phyloP scores from a whole-genome alignment of 2,113 vertebrate species.

The Amblyornis subalaris region DNA sequence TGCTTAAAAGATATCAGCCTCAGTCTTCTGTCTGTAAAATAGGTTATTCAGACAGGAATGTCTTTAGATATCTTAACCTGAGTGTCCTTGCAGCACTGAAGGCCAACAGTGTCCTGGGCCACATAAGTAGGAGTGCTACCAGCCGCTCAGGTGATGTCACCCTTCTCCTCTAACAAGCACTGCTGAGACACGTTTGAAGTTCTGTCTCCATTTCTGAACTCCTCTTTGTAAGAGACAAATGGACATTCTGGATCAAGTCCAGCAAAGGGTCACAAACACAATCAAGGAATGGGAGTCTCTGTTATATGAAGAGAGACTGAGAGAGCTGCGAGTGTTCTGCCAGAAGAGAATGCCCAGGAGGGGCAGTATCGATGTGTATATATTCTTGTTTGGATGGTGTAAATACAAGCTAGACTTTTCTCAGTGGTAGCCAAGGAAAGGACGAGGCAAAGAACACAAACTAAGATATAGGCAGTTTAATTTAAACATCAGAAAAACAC shows the following conservation, averaged over 20 bases:
- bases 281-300: background rate
- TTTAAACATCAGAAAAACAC: background rate
- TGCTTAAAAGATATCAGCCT: background rate
- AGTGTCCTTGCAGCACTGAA: background rate
- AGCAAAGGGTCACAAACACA: background rate
- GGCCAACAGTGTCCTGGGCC: background rate
- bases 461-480: background rate
- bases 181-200: background rate
- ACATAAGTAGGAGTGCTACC: background rate
- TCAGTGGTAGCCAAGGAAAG: background rate
- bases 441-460: background rate
- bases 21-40: background rate
- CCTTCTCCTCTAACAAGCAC: background rate
- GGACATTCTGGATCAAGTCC: background rate
- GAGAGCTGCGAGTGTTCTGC: background rate
- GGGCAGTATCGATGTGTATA: too few relatives aligned
- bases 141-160: background rate
- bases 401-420: background rate
- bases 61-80: background rate
- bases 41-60: background rate
- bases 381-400: background rate
- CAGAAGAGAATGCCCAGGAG: background rate
- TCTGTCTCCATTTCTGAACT: background rate
- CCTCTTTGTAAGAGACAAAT: background rate
- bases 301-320: background rate